Evolutionary conservation across 2,888 invertebrate genomes (phyloP).

Genomic region (Lasius platythorax): DNA sequence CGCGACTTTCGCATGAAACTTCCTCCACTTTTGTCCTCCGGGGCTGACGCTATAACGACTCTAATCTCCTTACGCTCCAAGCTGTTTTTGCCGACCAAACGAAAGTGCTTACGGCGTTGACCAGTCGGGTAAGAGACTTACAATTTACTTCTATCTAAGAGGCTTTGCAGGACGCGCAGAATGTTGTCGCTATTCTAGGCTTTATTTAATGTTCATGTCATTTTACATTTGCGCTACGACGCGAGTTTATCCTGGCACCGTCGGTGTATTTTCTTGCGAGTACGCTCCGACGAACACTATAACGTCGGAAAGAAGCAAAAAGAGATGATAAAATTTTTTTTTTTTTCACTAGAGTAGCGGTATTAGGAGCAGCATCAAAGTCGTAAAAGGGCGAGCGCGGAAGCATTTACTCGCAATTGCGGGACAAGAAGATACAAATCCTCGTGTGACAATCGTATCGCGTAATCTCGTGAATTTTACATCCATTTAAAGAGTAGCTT

Average conservation of each 20-base stretch:
- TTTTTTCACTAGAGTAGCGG: constrained; percentile 20
- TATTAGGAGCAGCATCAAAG: constrained; percentile 32
- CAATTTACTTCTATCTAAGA: constrained; percentile 80
- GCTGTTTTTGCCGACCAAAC: constrained; percentile 76
- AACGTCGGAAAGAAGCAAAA: constrained; percentile 25
- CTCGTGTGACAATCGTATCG: constrained; percentile 3
- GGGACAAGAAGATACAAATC: not conserved
- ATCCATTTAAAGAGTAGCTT: not conserved
- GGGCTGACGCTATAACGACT: constrained; percentile 76
- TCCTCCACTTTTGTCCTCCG: constrained; percentile 64
- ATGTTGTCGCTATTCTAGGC: constrained; percentile 70
- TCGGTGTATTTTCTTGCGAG: constrained; percentile 41
- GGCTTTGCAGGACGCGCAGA: constrained; percentile 78
- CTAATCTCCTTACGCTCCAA: constrained; percentile 77
- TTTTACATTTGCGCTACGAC: constrained; percentile 69
- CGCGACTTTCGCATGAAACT: constrained; percentile 70
- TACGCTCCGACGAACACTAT: constrained; percentile 31
- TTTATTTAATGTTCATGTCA: constrained; percentile 74
- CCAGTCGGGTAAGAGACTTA: constrained; percentile 79
- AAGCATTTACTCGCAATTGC: constrained; percentile 13
- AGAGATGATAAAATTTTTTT: constrained; percentile 37
- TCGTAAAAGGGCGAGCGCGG: not conserved
- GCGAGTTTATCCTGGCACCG: constrained; percentile 65
- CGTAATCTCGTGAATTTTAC: constrained; percentile 13
- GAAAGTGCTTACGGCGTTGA: constrained; percentile 79